phyloP scores from a whole-genome alignment of 2,888 invertebrate species.

The Alloscopus bannaensis region DNA sequence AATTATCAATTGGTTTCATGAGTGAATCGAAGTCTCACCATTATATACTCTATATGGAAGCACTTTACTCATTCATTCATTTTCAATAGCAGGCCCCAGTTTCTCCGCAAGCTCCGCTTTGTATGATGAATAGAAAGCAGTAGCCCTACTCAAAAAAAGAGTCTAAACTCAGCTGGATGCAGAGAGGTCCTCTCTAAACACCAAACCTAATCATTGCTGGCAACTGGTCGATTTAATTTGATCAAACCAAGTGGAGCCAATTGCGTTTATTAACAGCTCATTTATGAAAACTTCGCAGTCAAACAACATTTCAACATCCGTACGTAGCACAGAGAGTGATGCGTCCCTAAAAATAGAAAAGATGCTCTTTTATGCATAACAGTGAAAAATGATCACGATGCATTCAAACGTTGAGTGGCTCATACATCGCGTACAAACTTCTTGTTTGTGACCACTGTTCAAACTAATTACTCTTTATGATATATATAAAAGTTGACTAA shows the following conservation, averaged over 20 bases:
- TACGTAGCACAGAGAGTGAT: slow-evolving; percentile 3
- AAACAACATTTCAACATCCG: slow-evolving; percentile 58
- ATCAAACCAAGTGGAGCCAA: slow-evolving; percentile 67
- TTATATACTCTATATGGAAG: too few species aligned
- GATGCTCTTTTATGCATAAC: slow-evolving; percentile 10
- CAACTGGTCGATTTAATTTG: slow-evolving; percentile 48
- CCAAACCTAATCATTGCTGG: slow-evolving; percentile 27
- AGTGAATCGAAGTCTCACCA: too few species aligned
- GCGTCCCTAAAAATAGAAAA: background rate
- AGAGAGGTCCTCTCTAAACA: background rate
- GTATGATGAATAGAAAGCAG: too few species aligned
- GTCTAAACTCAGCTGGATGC: too few species aligned
- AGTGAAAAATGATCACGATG: background rate
- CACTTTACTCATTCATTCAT: too few species aligned
- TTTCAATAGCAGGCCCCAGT: too few species aligned
- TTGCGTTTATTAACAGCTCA: slow-evolving; percentile 66
- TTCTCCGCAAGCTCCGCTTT: background rate
- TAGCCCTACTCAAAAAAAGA: too few species aligned
- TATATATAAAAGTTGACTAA: background rate
- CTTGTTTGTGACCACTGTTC: background rate
- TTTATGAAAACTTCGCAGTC: too few species aligned
- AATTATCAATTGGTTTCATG: background rate
- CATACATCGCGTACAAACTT: background rate
- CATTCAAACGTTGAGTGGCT: background rate
- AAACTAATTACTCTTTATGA: background rate